Evolutionary conservation across 2,113 vertebrate species (phyloP), one percentile per base, ranked within the genome.

Genomic region (Zosterops hypoxanthus): DNA sequence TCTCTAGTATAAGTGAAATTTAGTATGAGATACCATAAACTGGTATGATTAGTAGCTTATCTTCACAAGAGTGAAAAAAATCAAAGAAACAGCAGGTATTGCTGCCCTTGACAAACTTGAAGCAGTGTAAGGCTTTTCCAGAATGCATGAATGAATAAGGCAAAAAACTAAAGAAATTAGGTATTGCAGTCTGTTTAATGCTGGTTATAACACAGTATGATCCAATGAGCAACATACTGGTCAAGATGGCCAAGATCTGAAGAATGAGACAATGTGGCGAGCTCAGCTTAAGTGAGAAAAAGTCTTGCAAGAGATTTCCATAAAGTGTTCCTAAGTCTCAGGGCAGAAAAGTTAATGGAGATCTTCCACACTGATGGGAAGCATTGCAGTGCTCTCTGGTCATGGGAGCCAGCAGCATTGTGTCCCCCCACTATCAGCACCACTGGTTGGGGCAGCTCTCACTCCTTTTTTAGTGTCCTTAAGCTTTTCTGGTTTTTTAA

Each of bases 371-470:
- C 41, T 39, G 34, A 36, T 29, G 42, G 42, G 42, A 80, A 36
- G 39, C 25, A 17, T 71, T 8, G 52, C 42, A 15, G 41, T 14
- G 12, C 61, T 9, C 41, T 31, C 33, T n/a, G 5, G 16, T 31
- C 13, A 0, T 6, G 6, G 36, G 24, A 25, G 22, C 55, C 79
- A 29, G 75, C 56, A 49, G 36, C 14, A 5, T 36, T 31, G 57
- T 26, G 53, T 41, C 9, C 28, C 34, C 29, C 19, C 20, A 36
- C 22, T 16, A 20, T 13, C 50, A 31, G 49, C n/a, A 17, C 16
- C 15, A 5, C 7, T 0, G 0, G 3, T 6, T 4, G 1, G 15
- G 22, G 75, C 60, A 85, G 46, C n/a, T 81, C 36, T 33, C 24
- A 3, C 12, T 71, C 29, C 36, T 31, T 31, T 71, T 39, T 77